Evolutionary conservation across 2,888 invertebrate genomes (phyloP).

Genomic region (Xestoiulus laeticollis): DNA sequence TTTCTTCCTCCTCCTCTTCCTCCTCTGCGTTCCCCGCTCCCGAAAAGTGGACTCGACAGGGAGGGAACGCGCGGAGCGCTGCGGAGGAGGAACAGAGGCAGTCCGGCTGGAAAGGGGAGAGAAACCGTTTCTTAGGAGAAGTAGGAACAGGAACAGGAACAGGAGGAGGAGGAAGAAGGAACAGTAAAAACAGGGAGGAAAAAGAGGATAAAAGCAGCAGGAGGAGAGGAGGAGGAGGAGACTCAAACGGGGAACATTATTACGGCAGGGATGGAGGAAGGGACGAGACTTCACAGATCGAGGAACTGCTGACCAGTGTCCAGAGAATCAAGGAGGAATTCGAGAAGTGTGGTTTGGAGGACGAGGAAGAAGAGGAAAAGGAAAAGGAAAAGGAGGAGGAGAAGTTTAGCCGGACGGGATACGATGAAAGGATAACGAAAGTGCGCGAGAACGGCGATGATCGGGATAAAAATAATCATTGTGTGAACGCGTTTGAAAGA

Average conservation of each 20-base stretch:
- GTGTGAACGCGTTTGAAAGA: not conserved
- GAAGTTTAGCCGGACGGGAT: not conserved
- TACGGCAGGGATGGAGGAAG: not conserved
- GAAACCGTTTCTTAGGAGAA: too few relatives aligned
- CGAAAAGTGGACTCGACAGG: not conserved
- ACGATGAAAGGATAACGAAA: not conserved
- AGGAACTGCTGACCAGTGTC: constrained; percentile 52
- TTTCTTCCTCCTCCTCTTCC: too few relatives aligned
- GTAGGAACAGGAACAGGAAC: not conserved
- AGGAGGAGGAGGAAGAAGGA: not conserved
- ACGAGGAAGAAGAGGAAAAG: not conserved
- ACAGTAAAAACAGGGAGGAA: not conserved
- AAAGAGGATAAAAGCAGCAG: not conserved
- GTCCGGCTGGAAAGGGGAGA: not conserved
- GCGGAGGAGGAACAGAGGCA: not conserved
- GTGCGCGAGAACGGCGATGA: not conserved
- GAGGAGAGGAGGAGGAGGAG: not conserved
- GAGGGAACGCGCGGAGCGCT: not conserved
- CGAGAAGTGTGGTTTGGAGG: constrained; percentile 45
- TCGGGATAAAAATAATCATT: not conserved
- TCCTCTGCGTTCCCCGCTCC: too few relatives aligned
- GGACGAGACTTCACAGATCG: constrained; percentile 42
- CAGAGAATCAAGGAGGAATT: constrained; percentile 55
- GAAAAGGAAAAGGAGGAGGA: not conserved
- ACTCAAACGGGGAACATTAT: not conserved